These are phyloP conservation scores for Achatina immaculata DNA, from an alignment of 1,140 invertebrate genomes.

Conservation along the genomic window DNA sequence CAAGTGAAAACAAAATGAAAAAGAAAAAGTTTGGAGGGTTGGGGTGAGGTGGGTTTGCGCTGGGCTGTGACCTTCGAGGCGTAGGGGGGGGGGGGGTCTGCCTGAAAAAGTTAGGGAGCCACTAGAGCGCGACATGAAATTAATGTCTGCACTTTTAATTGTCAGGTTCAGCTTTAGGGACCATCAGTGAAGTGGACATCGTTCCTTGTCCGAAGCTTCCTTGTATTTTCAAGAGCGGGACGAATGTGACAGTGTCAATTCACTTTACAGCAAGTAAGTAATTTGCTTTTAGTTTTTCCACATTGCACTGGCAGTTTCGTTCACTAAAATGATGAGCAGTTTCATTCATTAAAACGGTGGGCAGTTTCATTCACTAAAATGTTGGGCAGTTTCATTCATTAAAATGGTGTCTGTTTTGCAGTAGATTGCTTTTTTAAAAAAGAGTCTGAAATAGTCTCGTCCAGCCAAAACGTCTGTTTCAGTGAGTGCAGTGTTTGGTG, in stretches of 20 bases:
- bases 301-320: not conserved
- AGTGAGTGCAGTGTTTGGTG: no score
- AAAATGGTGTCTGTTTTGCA: not conserved
- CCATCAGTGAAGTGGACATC: conserved; percentile 18
- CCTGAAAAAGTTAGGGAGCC: not conserved
- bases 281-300: not conserved
- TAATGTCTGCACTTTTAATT: not conserved
- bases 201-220: conserved; percentile 12
- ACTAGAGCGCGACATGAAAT: not conserved
- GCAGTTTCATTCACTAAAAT: not conserved
- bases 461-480: not conserved
- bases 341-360: not conserved
- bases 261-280: conserved; percentile 22
- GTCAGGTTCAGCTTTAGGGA: not conserved
- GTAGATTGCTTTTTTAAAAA: not conserved
- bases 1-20: not conserved
- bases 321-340: not conserved
- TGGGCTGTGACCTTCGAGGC: no score
- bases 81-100: not conserved
- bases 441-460: not conserved
- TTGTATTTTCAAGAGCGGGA: conserved; percentile 17
- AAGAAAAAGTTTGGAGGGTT: not conserved
- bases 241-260: conserved; percentile 23
- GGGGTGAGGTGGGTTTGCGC: no score
- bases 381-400: not conserved